phyloP scores from a whole-genome alignment of 64 coral and sea anemone genomes.

The Trachythela sp. region DNA sequence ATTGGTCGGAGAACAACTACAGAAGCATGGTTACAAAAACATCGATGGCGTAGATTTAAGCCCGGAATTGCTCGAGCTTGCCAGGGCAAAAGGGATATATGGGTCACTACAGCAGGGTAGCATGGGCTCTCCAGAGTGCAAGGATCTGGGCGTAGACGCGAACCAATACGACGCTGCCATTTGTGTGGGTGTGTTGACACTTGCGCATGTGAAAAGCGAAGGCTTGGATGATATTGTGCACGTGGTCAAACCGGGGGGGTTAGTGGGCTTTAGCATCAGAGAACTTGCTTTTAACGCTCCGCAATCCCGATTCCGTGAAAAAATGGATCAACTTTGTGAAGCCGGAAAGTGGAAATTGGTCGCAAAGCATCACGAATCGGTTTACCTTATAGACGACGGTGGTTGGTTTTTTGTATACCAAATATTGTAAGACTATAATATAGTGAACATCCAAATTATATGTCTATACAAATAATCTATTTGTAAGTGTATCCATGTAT shows the following conservation, averaged over 20 bases:
- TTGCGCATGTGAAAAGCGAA: background rate
- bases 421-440: too few species aligned
- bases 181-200: too few species aligned
- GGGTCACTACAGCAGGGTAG: background rate
- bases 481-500: too few species aligned
- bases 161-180: background rate
- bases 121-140: background rate
- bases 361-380: background rate
- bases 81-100: background rate
- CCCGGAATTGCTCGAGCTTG: conserved; percentile 16
- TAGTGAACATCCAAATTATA: too few species aligned
- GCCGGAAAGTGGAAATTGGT: background rate
- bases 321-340: background rate
- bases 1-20: background rate
- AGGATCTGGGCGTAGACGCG: background rate
- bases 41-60: background rate
- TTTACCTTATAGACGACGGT: too few species aligned
- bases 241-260: background rate
- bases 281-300: background rate
- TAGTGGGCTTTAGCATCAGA: background rate
- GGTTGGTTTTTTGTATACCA: too few species aligned
- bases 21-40: background rate
- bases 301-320: background rate
- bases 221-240: background rate
- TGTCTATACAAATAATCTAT: too few species aligned